Evolutionary conservation across 1,140 invertebrate genomes (phyloP).

Genomic region (Cherax destructor): DNA sequence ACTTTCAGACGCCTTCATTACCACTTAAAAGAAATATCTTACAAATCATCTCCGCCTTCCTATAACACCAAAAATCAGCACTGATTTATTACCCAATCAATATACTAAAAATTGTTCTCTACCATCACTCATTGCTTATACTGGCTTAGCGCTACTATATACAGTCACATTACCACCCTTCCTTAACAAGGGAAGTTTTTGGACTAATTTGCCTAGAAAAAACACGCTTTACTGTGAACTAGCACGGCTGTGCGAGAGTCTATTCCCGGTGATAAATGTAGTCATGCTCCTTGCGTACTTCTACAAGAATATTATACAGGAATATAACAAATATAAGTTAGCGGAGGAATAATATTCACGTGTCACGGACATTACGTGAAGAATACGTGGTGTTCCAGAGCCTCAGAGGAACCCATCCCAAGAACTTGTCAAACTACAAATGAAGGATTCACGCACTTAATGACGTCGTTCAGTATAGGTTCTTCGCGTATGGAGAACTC

Average conservation of each 20-base stretch:
- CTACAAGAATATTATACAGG: no score
- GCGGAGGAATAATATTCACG: not conserved
- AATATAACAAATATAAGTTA: not conserved
- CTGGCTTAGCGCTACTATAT: no score
- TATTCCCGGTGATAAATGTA: no score
- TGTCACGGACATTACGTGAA: not conserved
- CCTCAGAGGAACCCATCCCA: not conserved
- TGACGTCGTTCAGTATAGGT: not conserved
- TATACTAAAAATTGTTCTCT: no score
- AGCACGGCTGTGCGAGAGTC: no score
- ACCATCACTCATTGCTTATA: no score
- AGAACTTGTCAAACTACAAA: not conserved
- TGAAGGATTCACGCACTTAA: not conserved
- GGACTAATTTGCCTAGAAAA: no score
- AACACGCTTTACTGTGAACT: no score
- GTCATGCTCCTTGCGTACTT: no score
- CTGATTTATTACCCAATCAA: not conserved
- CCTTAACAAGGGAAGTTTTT: no score
- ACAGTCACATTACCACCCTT: no score
- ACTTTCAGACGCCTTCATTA: not conserved
- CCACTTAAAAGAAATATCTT: not conserved
- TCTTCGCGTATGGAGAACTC: constrained; percentile 13
- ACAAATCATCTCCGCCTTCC: not conserved
- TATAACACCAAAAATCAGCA: not conserved
- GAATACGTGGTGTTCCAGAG: not conserved